Evolutionary conservation across 2,888 invertebrate species (phyloP).

Genomic region (Thereva nobilitata): DNA sequence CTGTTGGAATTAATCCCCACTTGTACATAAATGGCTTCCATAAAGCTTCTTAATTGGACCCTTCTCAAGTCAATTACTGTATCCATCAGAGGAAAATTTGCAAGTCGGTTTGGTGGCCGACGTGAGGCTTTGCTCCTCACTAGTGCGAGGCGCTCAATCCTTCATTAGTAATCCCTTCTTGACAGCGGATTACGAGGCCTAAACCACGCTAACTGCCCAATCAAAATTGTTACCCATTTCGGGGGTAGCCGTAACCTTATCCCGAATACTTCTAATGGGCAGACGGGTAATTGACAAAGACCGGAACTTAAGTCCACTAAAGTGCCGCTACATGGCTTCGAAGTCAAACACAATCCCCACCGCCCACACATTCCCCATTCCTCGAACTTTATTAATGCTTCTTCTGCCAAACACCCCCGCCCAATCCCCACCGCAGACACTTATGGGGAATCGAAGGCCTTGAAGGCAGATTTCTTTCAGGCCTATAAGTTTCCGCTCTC

Average conservation of each 20-base stretch:
- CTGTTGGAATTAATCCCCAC: background rate
- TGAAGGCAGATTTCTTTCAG: no score
- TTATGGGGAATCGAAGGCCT: no score
- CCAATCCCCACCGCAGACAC: no score
- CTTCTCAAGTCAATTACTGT: slow-evolving; percentile 28
- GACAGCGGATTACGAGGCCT: slow-evolving; percentile 22
- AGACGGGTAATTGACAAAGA: slow-evolving; percentile 14
- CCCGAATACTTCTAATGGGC: slow-evolving; percentile 23
- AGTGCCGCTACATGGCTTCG: background rate
- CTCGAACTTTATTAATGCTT: background rate
- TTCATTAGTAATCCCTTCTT: slow-evolving; percentile 26
- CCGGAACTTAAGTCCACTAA: slow-evolving; percentile 10
- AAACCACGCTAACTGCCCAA: slow-evolving; percentile 10
- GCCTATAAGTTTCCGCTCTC: background rate
- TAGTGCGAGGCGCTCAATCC: slow-evolving; percentile 11
- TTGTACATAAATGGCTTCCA: slow-evolving; percentile 4
- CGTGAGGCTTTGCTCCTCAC: no score
- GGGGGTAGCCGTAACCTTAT: slow-evolving; percentile 9
- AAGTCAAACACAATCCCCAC: background rate
- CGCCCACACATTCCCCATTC: background rate
- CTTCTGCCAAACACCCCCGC: background rate
- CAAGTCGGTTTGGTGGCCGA: background rate
- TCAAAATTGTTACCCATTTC: slow-evolving; percentile 9
- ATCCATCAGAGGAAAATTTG: slow-evolving; percentile 11
- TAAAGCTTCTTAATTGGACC: slow-evolving; percentile 7